Conservation (phyloP, 2,113 vertebrate genomes). For the Hylia prasina region DNA sequence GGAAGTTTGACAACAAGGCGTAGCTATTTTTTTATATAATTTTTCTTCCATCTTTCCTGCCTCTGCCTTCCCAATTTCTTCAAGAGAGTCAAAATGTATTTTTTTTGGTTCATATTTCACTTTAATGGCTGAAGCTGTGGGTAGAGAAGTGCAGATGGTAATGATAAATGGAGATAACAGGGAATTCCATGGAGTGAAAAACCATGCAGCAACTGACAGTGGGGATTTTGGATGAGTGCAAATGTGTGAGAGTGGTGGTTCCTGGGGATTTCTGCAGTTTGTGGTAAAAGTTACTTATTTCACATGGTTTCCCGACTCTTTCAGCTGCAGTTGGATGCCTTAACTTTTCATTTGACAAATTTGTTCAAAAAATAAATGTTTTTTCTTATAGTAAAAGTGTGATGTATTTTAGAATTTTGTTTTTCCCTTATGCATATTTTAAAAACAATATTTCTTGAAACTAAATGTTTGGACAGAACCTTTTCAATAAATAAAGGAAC, state of each 20-base stretch:
- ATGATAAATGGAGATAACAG: neutral
- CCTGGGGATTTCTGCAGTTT: neutral
- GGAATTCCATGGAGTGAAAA: neutral
- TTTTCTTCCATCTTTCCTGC: neutral
- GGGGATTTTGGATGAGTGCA: neutral
- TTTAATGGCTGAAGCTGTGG: neutral
- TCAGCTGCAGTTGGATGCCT: neutral
- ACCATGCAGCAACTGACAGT: neutral
- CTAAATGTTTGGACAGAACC: neutral
- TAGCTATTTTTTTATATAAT: rapidly evolving
- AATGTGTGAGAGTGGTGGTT: neutral
- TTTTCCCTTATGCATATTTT: neutral
- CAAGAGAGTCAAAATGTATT: neutral
- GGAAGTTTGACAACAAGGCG: neutral
- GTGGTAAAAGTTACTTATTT: neutral
- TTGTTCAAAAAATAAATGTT: neutral
- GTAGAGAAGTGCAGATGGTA: neutral
- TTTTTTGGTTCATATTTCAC: neutral
- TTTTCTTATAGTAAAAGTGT: neutral
- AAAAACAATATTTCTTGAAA: neutral
- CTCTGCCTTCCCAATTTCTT: neutral
- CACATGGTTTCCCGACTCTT: neutral
- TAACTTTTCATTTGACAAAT: neutral
- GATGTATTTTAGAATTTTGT: neutral
- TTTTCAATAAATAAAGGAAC: neutral